These are phyloP conservation scores for human DNA, from an alignment of 2,113 vertebrate species.

Conservation along the genomic window GRCh38 chr17:81200501-81201000, in stretches of 20 bases:
- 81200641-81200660: background rate
- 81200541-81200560: accelerated
- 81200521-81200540: background rate
- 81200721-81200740: accelerated
- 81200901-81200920: background rate
- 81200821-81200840: accelerated
- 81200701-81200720: background rate
- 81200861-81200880: background rate
- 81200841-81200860: accelerated
- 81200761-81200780: accelerated
- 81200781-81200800: accelerated
- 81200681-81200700: accelerated
- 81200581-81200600: background rate
- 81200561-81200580: background rate
- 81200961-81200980: accelerated
- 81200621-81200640: background rate
- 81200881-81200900: accelerated
- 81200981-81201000: accelerated
- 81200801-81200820: accelerated
- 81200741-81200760: background rate
- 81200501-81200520: accelerated
- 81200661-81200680: too few relatives aligned
- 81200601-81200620: background rate
- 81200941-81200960: accelerated
- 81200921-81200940: background rate